Base-by-base conservation (phyloP, 2,113 vertebrate species). In the Promerops cafer region DNA sequence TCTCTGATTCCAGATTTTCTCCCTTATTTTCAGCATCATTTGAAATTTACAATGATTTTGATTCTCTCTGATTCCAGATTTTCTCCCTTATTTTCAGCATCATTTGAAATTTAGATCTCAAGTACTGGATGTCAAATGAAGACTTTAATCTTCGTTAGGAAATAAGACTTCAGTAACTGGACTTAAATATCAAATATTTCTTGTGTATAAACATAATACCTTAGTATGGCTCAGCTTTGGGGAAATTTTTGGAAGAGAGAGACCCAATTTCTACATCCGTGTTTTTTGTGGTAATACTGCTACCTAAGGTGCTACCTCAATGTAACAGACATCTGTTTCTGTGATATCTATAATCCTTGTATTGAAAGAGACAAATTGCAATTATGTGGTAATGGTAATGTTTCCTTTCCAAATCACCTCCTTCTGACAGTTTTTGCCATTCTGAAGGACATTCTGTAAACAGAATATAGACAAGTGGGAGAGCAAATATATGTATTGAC, bases 181-280 rank as follows among this genome's bases (percentile, higher is more conserved):
- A 77, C 24, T 52, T 72, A 80, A 88, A 39, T 59, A 86, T 19
- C 0, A 3, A 77, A n/a, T 5, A 3, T 26, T 65, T 89, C 56
- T 44, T 50, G 4, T 39, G 24, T 63, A 42, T 42, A 83, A 89
- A 35, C 27, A 20, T 24, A 71, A 68, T 16, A 83, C 2, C 30
- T 13, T 56, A 45, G 3, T 33, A n/a, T 37, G 13, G 5, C 13
- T 82, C 69, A 75, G 6, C 16, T 31, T 47, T 59, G 6, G 9
- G 30, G 9, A 83, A 93, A 5, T 8, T 49, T 89, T 77, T 64
- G 11, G 16, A 70, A 87, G 30, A 52, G 14, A 72, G 7, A 56
- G 1, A 31, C 3, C 1, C 0, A 21, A 4, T 69, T 90, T 71
- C 42, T 75, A 16, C 27, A 54, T 6, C 5, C 1, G 0, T 24